Base-by-base conservation (phyloP, 2,888 invertebrate genomes). In the Orgyia antiqua region DNA sequence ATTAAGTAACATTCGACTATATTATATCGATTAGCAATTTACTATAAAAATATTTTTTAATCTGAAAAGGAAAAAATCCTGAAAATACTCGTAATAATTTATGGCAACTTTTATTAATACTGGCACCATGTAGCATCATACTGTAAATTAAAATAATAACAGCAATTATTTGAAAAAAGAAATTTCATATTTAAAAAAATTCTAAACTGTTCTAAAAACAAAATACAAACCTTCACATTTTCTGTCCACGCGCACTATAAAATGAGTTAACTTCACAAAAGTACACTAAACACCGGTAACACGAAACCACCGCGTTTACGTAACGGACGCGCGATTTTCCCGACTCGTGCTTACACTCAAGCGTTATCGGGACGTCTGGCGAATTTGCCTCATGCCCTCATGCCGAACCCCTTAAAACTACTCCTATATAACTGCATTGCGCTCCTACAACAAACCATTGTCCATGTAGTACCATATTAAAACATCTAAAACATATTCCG, bases 351-450 rank as follows among this genome's bases (percentile, higher is more conserved):
- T 76, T 66, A 58, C 80, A 37, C 64, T 45, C 46, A 67, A 71
- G 60, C 73, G 77, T 50, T 73, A 59, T 60, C 68, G 65, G 58
- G 57, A 61, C 82, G 78, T 83, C 83, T 83, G 83, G 51, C 71
- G 52, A 45, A 56, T 48, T 54, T 42, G 54, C 55, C 58, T 42
- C 41, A 60, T 57, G 53, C 57, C 55, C 58, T 42, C 41, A 60
- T 57, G 53, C 57, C 64, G 57, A 53, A 58, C 63, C 58, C 55
- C 58, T 58, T 57, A 53, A 55, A 36, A 59, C 54, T 63, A 56
- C 52, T 53, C 56, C 56, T 52, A 54, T n/a, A n/a, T 73, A 74
- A 74, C 83, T 83, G 83, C 83, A 84, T 70, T 83, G 83, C 83
- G 83, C 71, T 62, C 61, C 45, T 57, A 55, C 34, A 48, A 52